These are phyloP conservation scores for Ia io DNA, from an alignment of 2,113 vertebrate species.

Conservation along the genomic window DNA sequence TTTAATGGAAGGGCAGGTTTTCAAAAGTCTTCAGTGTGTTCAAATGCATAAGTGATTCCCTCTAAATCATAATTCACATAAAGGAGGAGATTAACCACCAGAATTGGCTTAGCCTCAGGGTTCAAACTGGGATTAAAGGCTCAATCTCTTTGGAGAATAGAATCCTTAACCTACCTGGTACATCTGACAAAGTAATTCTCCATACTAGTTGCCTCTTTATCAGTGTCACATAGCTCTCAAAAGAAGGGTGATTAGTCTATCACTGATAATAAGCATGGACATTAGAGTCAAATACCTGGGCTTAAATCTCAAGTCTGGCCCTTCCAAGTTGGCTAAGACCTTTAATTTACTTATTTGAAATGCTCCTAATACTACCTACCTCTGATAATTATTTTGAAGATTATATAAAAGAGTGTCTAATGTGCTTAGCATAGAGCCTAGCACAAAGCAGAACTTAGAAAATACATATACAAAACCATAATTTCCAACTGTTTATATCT, in stretches of 20 bases:
- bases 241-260: neutral
- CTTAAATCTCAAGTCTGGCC: neutral
- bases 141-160: neutral
- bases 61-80: neutral
- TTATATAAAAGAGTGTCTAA: neutral
- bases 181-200: neutral
- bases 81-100: neutral
- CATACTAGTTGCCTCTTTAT: neutral
- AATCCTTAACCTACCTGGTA: neutral
- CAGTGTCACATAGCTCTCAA: neutral
- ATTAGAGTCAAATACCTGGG: neutral
- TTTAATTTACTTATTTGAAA: slow-evolving; percentile 39
- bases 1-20: neutral
- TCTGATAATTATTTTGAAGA: neutral
- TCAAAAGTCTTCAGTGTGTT: neutral
- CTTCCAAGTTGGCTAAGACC: neutral
- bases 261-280: neutral
- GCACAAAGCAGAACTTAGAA: neutral
- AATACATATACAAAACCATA: neutral
- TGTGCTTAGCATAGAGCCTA: neutral
- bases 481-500: neutral
- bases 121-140: neutral
- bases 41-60: neutral
- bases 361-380: neutral
- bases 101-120: neutral